Evolutionary conservation across 2,888 invertebrate species (phyloP), one percentile per base, ranked within the genome.

Genomic region (Didymodactylos carnosus): DNA sequence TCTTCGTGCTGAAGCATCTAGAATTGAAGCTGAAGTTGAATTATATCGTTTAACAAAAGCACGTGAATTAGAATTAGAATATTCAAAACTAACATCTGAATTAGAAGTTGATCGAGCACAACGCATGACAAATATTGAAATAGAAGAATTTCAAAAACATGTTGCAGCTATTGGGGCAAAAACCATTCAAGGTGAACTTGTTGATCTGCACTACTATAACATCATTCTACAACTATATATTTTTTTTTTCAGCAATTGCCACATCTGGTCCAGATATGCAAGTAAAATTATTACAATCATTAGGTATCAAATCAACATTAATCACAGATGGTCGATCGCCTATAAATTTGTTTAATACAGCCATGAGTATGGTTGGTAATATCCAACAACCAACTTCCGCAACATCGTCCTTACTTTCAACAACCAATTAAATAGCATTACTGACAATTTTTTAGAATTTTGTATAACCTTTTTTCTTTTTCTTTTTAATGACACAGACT

Each of bases 291-390:
- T 78, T 85, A 73, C 80, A 84, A 78, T 79, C 82, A 13, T 79
- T 85, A 39, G 85, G 85, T 6, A 79, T 85, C 72, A 82, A 84
- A 77, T 84, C 85, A 2, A 84, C 85, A 1, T 79, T 85, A 8
- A 85, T 85, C 77, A 85, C 85, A 0, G 85, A 85, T 77, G 85
- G 85, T 1, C 80, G 79, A 51, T 81, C 80, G n/a, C 85, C 85
- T 5, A 82, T 85, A 76, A 85, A 85, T 77, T 80, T 85, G 53
- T 84, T 85, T 78, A 81, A 81, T 76, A 84, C 85, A 0, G 85
- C 85, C 39, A 78, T 80, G 25, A 85, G 85, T 5, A 78, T 85
- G 69, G 78, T 85, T 39, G 84, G 84, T n/a, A n/a, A n/a, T n/a
- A n/a, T n/a, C n/a, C n/a, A n/a, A n/a, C n/a, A n/a, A n/a, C n/a